Percentiles rank a stretch among this genome's conserved stretches.
Conservation (phyloP, 2,888 invertebrate genomes). For the Calephelis perditalis region DNA sequence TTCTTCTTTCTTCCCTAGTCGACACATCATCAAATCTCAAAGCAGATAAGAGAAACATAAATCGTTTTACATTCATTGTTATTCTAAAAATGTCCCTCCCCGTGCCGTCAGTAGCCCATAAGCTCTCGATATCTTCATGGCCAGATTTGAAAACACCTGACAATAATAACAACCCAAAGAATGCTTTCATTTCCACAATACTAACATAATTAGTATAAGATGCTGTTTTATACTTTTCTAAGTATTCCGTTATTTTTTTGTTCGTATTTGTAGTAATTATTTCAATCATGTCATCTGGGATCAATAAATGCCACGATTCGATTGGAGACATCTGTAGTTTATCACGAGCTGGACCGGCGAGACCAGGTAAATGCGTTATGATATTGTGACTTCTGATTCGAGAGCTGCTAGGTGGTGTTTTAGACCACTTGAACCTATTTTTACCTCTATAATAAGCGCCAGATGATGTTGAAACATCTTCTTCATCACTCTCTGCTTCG, state of each 20-base stretch:
- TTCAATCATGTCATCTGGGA: not conserved
- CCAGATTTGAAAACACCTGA: too few species aligned
- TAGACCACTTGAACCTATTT: not conserved
- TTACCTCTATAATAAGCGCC: not conserved
- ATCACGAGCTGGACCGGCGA: not conserved
- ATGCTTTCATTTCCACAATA: too few species aligned
- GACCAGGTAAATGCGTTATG: not conserved
- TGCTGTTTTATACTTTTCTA: too few species aligned
- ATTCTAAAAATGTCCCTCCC: slow-evolving; percentile 11
- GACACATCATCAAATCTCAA: slow-evolving; percentile 19
- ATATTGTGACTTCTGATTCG: not conserved
- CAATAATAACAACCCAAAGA: too few species aligned
- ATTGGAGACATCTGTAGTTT: not conserved
- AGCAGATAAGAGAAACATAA: slow-evolving; percentile 18
- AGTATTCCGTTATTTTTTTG: too few species aligned
- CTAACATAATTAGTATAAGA: too few species aligned
- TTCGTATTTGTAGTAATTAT: too few species aligned
- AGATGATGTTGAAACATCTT: too few species aligned
- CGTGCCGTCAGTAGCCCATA: too few species aligned
- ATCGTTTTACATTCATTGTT: slow-evolving; percentile 21
- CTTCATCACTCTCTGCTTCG: too few species aligned
- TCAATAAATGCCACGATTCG: not conserved
- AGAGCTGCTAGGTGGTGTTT: not conserved
- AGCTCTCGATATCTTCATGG: too few species aligned
- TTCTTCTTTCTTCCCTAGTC: slow-evolving; percentile 20